phyloP scores from a whole-genome alignment of 1,140 invertebrate species.

The Agraylea sexmaculata region DNA sequence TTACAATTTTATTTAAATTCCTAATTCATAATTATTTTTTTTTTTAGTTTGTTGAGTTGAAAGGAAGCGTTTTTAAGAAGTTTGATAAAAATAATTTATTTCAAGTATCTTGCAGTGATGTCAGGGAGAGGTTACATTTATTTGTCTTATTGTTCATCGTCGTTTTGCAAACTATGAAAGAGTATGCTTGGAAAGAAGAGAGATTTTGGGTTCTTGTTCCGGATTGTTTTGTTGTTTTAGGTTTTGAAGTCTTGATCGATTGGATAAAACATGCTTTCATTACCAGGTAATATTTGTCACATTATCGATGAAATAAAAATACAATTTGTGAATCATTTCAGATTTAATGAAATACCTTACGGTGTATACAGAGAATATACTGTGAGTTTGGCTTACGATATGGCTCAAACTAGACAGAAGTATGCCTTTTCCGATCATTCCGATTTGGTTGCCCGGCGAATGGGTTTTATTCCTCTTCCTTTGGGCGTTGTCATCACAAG shows the following conservation, averaged over 20 bases:
- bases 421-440: constrained; percentile 96
- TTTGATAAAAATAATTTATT: constrained; percentile 98
- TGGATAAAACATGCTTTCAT: constrained; percentile 93
- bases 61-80: constrained; percentile 98
- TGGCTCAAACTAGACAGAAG: constrained; percentile 84
- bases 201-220: constrained; percentile 74
- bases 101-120: constrained; percentile 90
- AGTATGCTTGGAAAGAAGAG: constrained; percentile 89
- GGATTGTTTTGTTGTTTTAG: constrained; percentile 71
- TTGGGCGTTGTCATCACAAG: constrained; percentile 82
- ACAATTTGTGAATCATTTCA: constrained; percentile 17
- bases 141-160: constrained; percentile 86
- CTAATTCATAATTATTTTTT: constrained; percentile 18
- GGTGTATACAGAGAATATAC: constrained; percentile 91
- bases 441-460: constrained; percentile 85
- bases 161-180: constrained; percentile 96
- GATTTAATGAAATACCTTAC: constrained; percentile 90
- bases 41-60: constrained; percentile 93
- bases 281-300: constrained; percentile 33
- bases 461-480: constrained; percentile 97
- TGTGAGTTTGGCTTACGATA: constrained; percentile 83
- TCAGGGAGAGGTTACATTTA: constrained; percentile 91
- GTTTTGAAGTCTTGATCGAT: constrained; percentile 89
- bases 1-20: neutral
- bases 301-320: neutral